phyloP scores from a whole-genome alignment of 53 echinoderm and acorn worm genomes.

The Apostichopus leukothele region DNA sequence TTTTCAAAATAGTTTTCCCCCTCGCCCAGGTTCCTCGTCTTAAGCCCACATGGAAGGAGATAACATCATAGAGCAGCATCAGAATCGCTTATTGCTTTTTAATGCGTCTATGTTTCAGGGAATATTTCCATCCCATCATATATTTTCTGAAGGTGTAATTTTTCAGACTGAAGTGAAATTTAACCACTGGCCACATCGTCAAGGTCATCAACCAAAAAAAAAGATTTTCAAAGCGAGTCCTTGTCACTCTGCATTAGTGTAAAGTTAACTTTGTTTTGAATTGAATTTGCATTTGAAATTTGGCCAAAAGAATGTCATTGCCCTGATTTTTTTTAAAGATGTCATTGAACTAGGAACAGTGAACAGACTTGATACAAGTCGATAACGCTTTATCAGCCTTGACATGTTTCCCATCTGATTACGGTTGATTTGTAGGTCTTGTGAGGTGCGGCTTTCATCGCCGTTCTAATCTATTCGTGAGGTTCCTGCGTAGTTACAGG shows the following conservation, averaged over 20 bases:
- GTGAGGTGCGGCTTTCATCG: too few species aligned
- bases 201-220: background rate
- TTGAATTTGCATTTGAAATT: conserved; percentile 38
- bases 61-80: conserved; percentile 23
- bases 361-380: conserved; percentile 2
- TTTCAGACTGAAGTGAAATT: conserved; percentile 37
- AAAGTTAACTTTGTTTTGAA: conserved; percentile 25
- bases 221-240: conserved; percentile 18
- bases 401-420: conserved; percentile 7
- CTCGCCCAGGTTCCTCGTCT: conserved; percentile 30
- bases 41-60: conserved; percentile 10
- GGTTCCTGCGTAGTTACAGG: too few species aligned
- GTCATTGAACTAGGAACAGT: conserved; percentile 30
- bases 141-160: conserved; percentile 16
- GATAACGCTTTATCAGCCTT: background rate
- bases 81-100: conserved; percentile 26
- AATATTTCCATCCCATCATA: conserved; percentile 41
- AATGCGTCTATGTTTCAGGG: conserved; percentile 7
- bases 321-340: conserved; percentile 24
- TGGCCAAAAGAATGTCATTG: conserved; percentile 24
- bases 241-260: conserved; percentile 17
- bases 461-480: too few species aligned
- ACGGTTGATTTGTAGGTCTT: background rate
- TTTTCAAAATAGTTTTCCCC: background rate
- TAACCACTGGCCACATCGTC: conserved; percentile 30